phyloP scores from a whole-genome alignment of 2,797 vertebrate species.

The Leptoclinus maculatus region DNA sequence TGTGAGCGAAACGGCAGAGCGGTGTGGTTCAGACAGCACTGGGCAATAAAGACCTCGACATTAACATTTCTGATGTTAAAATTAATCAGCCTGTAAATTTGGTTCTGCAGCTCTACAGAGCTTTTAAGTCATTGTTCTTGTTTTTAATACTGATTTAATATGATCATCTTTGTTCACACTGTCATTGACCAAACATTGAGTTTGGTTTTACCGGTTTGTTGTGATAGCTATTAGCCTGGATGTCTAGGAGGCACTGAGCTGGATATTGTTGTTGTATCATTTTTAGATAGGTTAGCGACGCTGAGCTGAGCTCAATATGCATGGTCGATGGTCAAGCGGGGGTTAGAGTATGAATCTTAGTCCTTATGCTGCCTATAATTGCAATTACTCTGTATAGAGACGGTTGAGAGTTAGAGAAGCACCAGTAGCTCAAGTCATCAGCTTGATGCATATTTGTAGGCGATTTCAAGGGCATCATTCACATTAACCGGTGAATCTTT shows the following conservation, averaged over 20 bases:
- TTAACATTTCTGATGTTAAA: neutral
- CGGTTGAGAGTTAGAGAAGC: neutral
- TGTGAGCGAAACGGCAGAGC: neutral
- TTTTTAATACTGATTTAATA: neutral
- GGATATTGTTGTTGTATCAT: slow-evolving; percentile 54
- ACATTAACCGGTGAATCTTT: too few species aligned
- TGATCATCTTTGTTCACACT: neutral
- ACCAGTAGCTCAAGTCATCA: neutral
- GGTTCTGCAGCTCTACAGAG: neutral
- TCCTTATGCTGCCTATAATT: neutral
- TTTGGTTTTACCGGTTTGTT: slow-evolving; percentile 37
- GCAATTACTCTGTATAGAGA: neutral
- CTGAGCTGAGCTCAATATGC: slow-evolving; percentile 23
- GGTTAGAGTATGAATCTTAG: neutral
- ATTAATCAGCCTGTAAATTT: neutral
- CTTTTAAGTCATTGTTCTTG: neutral
- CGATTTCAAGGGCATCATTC: too few species aligned
- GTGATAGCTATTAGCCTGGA: slow-evolving; percentile 36
- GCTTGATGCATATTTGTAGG: neutral
- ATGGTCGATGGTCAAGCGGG: neutral
- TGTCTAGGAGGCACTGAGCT: slow-evolving; percentile 52
- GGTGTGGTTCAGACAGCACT: neutral
- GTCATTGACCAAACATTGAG: neutral
- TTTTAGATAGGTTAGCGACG: slow-evolving; percentile 23
- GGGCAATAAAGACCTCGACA: neutral